Conservation (phyloP, 2,797 vertebrate species). For the Spinibarbus caldwelli region DNA sequence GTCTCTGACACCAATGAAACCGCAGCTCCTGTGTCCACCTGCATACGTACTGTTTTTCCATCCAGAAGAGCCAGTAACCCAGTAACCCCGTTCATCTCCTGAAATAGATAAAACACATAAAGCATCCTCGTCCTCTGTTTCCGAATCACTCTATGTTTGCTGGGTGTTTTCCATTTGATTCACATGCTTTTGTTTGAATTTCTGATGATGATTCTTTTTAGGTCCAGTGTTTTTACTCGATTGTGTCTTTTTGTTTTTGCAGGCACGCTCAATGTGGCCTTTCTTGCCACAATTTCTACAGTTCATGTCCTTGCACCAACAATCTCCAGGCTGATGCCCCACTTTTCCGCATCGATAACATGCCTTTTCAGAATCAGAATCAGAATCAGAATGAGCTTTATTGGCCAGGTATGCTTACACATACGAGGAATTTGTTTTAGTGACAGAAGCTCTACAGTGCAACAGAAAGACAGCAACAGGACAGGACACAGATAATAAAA, state of each 20-base stretch:
- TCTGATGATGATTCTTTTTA: background rate
- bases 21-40: background rate
- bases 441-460: too few species aligned
- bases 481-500: too few species aligned
- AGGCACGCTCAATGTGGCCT: constrained; percentile 32
- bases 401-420: too few species aligned
- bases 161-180: constrained; percentile 16
- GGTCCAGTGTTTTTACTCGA: background rate
- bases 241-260: background rate
- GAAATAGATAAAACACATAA: constrained; percentile 6
- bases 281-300: constrained; percentile 33
- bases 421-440: too few species aligned
- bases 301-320: constrained; percentile 33
- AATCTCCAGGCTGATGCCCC: background rate
- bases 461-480: too few species aligned
- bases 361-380: too few species aligned
- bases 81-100: background rate
- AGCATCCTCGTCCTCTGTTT: too few species aligned
- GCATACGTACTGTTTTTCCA: constrained; percentile 15
- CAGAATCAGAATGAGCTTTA: too few species aligned
- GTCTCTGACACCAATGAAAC: background rate
- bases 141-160: background rate
- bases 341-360: background rate
- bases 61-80: constrained; percentile 12
- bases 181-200: constrained; percentile 11